Evolutionary conservation across 2,113 vertebrate genomes (phyloP).

Genomic region (Cariama cristata): DNA sequence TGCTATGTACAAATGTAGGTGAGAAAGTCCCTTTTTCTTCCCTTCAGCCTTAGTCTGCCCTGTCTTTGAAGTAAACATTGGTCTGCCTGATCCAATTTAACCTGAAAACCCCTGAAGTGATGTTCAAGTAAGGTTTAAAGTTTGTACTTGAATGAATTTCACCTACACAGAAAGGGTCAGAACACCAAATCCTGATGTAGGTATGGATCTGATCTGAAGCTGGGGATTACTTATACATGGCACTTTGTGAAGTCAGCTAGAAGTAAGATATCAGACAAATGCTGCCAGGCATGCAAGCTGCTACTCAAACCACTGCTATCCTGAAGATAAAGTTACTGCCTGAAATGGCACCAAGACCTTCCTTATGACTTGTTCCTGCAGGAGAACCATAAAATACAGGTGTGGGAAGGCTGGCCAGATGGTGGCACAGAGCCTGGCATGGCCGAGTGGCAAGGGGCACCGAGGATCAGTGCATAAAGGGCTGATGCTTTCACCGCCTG

Average conservation of each 20-base stretch:
- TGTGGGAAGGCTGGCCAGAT: not conserved
- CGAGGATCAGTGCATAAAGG: not conserved
- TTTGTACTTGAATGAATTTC: not conserved
- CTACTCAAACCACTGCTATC: not conserved
- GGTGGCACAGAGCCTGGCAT: not conserved
- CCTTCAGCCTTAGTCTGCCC: not conserved
- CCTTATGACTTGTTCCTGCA: not conserved
- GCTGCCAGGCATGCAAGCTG: not conserved
- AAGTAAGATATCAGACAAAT: not conserved
- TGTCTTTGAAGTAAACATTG: not conserved
- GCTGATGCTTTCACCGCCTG: not conserved
- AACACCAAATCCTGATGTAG: not conserved
- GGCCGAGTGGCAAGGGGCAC: accelerated
- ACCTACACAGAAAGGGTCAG: not conserved
- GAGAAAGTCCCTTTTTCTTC: not conserved
- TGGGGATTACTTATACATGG: not conserved
- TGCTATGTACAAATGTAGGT: not conserved
- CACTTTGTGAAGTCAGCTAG: not conserved
- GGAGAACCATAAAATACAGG: not conserved
- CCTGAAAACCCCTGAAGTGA: not conserved
- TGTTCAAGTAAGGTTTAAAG: not conserved
- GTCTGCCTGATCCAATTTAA: not conserved
- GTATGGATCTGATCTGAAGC: not conserved
- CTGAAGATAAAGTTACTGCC: not conserved
- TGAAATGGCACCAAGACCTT: not conserved